phyloP scores from a whole-genome alignment of 2,113 vertebrate species.

The Pelodiscus sinensis region DNA sequence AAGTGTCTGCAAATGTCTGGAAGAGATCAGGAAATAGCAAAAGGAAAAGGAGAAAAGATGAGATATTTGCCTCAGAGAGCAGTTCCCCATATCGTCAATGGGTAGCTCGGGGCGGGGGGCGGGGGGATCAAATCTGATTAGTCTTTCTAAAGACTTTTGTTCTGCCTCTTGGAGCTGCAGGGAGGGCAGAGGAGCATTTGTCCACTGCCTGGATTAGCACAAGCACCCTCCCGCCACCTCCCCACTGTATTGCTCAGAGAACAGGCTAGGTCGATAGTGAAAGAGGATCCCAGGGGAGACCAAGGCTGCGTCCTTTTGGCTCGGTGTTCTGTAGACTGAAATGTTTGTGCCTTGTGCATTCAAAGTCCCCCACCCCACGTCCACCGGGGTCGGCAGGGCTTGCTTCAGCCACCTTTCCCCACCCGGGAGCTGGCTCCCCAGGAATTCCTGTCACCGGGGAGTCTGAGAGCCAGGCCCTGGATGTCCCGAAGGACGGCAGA shows the following conservation, averaged over 20 bases:
- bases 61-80: not conserved
- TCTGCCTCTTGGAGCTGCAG: not conserved
- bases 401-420: not conserved
- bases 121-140: not conserved
- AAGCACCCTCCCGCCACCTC: too few relatives aligned
- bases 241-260: not conserved
- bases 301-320: not conserved
- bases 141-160: not conserved
- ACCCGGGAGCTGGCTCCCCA: not conserved
- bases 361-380: fast-evolving
- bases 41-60: not conserved
- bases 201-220: too few relatives aligned
- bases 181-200: not conserved
- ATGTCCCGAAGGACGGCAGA: not conserved
- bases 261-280: too few relatives aligned
- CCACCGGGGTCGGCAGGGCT: not conserved
- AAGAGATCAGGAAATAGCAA: not conserved
- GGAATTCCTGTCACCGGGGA: not conserved
- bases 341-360: not conserved
- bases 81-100: not conserved
- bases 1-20: not conserved
- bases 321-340: not conserved
- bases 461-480: not conserved
- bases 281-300: too few relatives aligned
- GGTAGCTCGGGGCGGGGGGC: not conserved